phyloP scores from a whole-genome alignment of 2,888 invertebrate genomes.

The Margaritifera margaritifera region DNA sequence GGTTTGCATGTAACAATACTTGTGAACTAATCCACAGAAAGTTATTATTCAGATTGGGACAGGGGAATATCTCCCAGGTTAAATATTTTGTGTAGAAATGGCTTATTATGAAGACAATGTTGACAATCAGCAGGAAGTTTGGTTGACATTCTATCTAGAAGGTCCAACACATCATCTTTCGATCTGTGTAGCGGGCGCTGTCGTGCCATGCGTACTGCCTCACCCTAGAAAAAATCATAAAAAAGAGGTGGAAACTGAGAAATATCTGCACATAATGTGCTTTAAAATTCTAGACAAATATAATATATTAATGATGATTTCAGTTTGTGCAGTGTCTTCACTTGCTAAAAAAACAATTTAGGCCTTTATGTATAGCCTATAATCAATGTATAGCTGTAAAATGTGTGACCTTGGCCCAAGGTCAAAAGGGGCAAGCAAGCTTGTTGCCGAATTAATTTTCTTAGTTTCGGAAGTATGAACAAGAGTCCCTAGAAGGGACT shows the following conservation, averaged over 20 bases:
- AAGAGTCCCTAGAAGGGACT: too few species aligned
- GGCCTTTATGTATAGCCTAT: too few species aligned
- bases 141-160: conserved; percentile 41
- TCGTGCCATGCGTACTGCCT: conserved; percentile 64
- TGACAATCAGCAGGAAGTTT: conserved; percentile 32
- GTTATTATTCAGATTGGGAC: conserved; percentile 17
- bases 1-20: too few species aligned
- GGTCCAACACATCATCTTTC: conserved; percentile 48
- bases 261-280: background rate
- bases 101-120: conserved; percentile 60
- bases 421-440: too few species aligned
- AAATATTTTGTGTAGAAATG: conserved; percentile 51
- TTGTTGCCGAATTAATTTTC: too few species aligned
- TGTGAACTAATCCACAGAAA: too few species aligned
- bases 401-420: too few species aligned
- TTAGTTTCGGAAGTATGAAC: too few species aligned
- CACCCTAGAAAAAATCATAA: conserved; percentile 49
- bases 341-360: too few species aligned
- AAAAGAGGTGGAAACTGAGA: background rate
- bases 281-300: background rate
- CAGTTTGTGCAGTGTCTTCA: background rate
- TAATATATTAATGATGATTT: background rate
- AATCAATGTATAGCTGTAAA: too few species aligned
- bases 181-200: conserved; percentile 45
- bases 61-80: conserved; percentile 35